These are phyloP conservation scores for Myiozetetes cayanensis DNA, from an alignment of 2,113 vertebrate species.

Conservation along the genomic window DNA sequence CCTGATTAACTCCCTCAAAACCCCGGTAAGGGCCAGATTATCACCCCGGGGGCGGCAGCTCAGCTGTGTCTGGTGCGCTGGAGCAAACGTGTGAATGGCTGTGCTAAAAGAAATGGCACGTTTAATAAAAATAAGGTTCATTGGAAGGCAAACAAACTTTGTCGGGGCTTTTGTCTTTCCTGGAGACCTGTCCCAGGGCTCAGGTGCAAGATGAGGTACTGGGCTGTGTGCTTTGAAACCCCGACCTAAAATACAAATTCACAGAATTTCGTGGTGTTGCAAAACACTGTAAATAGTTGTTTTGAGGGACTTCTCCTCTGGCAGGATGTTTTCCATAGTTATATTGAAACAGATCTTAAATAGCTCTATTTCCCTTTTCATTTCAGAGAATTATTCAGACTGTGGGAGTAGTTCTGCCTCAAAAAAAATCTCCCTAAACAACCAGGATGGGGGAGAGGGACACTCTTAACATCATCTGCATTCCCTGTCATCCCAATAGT, in stretches of 20 bases:
- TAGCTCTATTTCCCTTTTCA: conserved; percentile 22
- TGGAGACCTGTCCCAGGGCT: neutral
- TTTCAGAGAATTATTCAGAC: neutral
- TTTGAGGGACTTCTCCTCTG: neutral
- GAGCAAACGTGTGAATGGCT: rapidly evolving
- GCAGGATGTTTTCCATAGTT: neutral
- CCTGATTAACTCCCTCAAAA: neutral
- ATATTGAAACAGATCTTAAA: neutral
- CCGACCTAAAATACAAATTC: neutral
- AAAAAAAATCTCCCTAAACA: neutral
- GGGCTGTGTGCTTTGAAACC: neutral
- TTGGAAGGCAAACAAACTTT: neutral
- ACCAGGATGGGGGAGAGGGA: neutral
- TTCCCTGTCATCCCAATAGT: neutral
- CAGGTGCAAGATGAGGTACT: rapidly evolving
- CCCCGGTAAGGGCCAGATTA: rapidly evolving
- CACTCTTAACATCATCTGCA: neutral
- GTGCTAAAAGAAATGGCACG: rapidly evolving
- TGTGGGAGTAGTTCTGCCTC: conserved; percentile 25
- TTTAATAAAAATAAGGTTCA: neutral
- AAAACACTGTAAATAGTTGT: neutral
- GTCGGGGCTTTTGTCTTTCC: neutral
- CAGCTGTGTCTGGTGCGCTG: neutral
- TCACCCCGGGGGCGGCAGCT: neutral
- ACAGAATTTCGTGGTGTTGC: neutral